Evolutionary conservation across 2,113 vertebrate genomes (phyloP), one percentile per base, ranked within the genome.

Genomic region (Chelonoidis abingdonii): DNA sequence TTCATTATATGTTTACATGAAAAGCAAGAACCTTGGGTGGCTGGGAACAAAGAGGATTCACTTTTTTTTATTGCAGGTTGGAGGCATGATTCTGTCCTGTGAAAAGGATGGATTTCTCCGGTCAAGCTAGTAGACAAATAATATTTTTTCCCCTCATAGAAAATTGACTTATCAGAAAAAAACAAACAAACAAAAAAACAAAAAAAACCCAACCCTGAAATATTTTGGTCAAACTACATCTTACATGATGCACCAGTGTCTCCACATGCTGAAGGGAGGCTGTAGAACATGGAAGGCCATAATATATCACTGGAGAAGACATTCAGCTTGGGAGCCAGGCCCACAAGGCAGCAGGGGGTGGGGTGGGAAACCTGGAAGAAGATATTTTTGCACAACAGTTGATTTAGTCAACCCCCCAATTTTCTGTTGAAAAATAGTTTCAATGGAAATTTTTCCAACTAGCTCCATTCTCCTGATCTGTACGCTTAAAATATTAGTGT

Each of bases 51-150:
- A 86, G 31, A 10, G 1, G 22, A 27, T 84, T 86, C 1, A 79
- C 6, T 86, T 8, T 57, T 14, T 62, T 2, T 21, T 47, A 21
- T 5, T 72, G 27, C 47, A 81, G 78, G n/a, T 24, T 17, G 11
- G 88, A 27, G 35, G 69, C 29, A 35, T 31, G 27, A 44, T 10
- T 78, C 3, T 14, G 50, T 83, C 69, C 35, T 29, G n/a, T 72
- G n/a, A 72, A 54, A 83, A 12, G 12, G 49, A 7, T 2, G 1
- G 1, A 16, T 4, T 62, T 86, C 27, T 29, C 7, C 27, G 25
- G 4, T 0, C 35, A 1, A 57, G 86, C 5, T 29, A 29, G 4
- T 0, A 38, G 2, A 69, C 59, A 52, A 4, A 1, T 31, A 2
- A 2, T 4, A 87, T 69, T 84, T 44, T 79, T 27, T 14, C 5